These are phyloP conservation scores for Caerostris darwini DNA, from an alignment of 1,140 invertebrate genomes.

Conservation along the genomic window DNA sequence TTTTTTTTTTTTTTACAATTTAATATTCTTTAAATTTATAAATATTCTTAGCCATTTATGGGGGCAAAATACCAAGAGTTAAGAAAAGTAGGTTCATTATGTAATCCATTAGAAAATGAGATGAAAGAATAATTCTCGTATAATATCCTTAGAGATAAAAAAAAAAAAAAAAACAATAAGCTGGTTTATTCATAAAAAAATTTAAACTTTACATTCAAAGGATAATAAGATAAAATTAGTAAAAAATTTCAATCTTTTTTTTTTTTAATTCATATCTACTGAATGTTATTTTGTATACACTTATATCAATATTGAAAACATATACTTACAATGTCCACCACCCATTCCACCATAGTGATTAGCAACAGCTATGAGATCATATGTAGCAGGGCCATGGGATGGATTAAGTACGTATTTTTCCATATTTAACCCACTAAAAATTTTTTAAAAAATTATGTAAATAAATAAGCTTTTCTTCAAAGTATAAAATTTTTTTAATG, in stretches of 20 bases:
- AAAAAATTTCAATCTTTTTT: background rate
- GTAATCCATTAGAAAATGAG: too few species aligned
- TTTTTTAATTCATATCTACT: background rate
- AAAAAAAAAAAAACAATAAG: too few species aligned
- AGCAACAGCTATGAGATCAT: conserved; percentile 85
- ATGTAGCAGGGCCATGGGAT: conserved; percentile 81
- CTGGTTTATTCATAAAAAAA: too few species aligned
- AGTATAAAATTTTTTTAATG: background rate
- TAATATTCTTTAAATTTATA: too few species aligned
- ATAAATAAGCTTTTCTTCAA: background rate
- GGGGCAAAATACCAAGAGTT: too few species aligned
- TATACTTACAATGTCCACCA: conserved; percentile 84
- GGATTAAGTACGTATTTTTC: conserved; percentile 83
- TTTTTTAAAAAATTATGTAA: background rate
- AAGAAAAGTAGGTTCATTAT: too few species aligned
- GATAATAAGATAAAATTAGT: background rate
- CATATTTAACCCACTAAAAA: conserved; percentile 82
- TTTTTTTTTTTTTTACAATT: too few species aligned
- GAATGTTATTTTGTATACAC: background rate
- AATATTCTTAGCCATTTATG: too few species aligned
- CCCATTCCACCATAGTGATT: conserved; percentile 86
- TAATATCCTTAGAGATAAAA: too few species aligned
- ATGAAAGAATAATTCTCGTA: too few species aligned
- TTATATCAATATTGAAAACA: too few species aligned
- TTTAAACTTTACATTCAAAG: too few species aligned